phyloP scores from a whole-genome alignment of 2,797 vertebrate genomes.

The Lophius americanus region DNA sequence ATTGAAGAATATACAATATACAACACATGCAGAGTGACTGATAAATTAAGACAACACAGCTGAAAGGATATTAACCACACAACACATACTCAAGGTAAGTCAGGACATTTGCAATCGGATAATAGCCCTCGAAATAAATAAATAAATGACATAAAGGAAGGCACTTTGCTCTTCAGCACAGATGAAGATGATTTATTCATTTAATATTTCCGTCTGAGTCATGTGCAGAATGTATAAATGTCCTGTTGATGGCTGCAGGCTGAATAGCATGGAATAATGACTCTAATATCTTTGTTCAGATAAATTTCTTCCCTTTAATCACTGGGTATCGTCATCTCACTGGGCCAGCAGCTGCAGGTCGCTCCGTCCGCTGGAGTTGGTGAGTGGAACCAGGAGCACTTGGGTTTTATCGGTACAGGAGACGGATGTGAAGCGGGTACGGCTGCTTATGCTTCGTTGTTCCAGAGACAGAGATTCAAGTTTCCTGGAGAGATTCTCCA shows the following conservation, averaged over 20 bases:
- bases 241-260: not conserved
- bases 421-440: constrained; percentile 50
- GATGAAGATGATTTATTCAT: not conserved
- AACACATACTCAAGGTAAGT: not conserved
- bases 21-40: too few species aligned
- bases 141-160: not conserved
- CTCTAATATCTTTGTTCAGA: not conserved
- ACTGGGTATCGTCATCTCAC: not conserved
- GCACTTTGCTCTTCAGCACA: not conserved
- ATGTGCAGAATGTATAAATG: not conserved
- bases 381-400: constrained; percentile 62
- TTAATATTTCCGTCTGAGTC: too few species aligned
- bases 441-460: constrained; percentile 72
- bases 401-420: constrained; percentile 6
- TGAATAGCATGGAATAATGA: not conserved
- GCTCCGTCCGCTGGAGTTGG: constrained; percentile 79
- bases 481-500: constrained; percentile 76
- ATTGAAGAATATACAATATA: too few species aligned
- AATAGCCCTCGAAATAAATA: not conserved
- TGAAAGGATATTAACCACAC: not conserved
- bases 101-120: not conserved
- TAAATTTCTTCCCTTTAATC: not conserved
- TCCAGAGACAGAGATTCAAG: constrained; percentile 79
- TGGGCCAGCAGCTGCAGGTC: constrained; percentile 65
- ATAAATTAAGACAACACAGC: not conserved